Evolutionary conservation across 2,797 vertebrate genomes (phyloP).

Genomic region (Xiphophorus birchmanni): DNA sequence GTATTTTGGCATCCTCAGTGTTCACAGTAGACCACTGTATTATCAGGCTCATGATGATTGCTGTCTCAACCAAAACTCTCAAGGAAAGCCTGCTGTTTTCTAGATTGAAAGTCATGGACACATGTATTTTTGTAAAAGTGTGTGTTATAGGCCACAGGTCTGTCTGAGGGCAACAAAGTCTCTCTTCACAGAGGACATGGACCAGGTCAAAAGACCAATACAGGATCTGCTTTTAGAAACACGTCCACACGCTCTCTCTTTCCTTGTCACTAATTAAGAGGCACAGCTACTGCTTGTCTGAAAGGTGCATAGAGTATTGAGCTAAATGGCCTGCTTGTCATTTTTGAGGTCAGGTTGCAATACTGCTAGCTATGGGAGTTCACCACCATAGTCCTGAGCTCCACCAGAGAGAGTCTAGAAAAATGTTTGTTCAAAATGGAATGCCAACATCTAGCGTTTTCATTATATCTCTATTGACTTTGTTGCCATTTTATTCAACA

Average conservation of each 20-base stretch:
- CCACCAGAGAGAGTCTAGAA: conserved; percentile 13
- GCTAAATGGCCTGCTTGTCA: conserved; percentile 69
- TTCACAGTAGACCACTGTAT: conserved; percentile 70
- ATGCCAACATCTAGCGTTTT: conserved; percentile 4
- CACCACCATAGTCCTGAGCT: background rate
- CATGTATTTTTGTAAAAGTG: conserved; percentile 75
- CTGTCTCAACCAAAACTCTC: conserved; percentile 37
- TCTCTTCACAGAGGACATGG: conserved; percentile 75
- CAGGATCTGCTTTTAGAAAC: conserved; percentile 66
- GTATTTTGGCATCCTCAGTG: conserved; percentile 57
- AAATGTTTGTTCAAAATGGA: conserved; percentile 16
- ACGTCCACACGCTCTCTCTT: conserved; percentile 51
- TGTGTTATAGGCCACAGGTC: conserved; percentile 57
- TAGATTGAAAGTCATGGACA: conserved; percentile 78
- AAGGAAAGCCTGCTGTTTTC: conserved; percentile 71
- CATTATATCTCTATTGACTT: background rate
- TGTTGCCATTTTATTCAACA: background rate
- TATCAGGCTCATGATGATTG: conserved; percentile 62
- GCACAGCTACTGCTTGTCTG: conserved; percentile 71
- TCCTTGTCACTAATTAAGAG: conserved; percentile 62
- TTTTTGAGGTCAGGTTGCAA: conserved; percentile 31
- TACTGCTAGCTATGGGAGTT: conserved; percentile 14
- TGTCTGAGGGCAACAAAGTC: conserved; percentile 74
- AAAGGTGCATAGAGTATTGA: conserved; percentile 41
- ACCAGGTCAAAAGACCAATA: conserved; percentile 67